Evolutionary conservation across 2,888 invertebrate genomes (phyloP).

Genomic region (Panzeria rudis): DNA sequence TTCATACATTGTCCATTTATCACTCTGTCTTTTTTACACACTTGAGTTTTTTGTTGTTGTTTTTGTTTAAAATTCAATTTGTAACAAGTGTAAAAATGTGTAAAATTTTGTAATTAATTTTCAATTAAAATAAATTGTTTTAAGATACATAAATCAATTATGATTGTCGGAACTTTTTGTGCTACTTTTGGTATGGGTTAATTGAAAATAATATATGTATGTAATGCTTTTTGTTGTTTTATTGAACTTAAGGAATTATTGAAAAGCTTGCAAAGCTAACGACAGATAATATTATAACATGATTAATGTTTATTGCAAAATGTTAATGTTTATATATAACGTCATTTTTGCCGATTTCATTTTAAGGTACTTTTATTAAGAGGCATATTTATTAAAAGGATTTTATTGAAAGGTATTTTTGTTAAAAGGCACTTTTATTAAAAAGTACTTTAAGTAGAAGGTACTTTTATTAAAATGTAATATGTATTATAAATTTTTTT

Average conservation of each 20-base stretch:
- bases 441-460: neutral
- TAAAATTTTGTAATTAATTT: conserved; percentile 53
- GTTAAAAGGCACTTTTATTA: too few species aligned
- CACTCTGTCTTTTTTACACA: neutral
- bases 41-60: conserved; percentile 9
- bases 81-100: conserved; percentile 52
- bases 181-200: neutral
- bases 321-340: neutral
- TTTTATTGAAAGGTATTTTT: too few species aligned
- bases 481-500: too few species aligned
- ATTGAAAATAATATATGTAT: conserved; percentile 38
- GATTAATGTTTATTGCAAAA: neutral
- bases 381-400: too few species aligned
- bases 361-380: neutral
- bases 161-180: conserved; percentile 20
- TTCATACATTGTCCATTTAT: conserved; percentile 22
- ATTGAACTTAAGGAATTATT: neutral
- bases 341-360: too few species aligned
- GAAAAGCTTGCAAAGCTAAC: neutral
- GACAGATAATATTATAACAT: neutral
- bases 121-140: conserved; percentile 48
- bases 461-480: neutral
- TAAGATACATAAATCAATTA: conserved; percentile 45
- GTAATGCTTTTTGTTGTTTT: neutral
- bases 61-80: conserved; percentile 37